These are phyloP conservation scores for Dorcus hopei DNA, from an alignment of 2,888 invertebrate genomes.

Conservation along the genomic window DNA sequence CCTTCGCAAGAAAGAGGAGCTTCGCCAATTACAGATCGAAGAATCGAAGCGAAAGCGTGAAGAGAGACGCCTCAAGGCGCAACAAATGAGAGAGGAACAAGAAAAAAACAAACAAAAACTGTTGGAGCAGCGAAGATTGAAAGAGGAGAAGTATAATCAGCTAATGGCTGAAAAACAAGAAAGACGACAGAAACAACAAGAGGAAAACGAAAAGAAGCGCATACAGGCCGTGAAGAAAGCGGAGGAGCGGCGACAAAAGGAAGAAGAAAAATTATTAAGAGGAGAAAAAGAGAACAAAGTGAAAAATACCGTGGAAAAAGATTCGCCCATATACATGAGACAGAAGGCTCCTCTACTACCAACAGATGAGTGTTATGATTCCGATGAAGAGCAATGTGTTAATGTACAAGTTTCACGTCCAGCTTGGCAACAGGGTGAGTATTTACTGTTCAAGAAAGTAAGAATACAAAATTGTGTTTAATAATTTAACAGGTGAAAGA, in stretches of 20 bases:
- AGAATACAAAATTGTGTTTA: not conserved
- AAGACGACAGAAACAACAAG: constrained; percentile 47
- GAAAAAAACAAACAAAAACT: constrained; percentile 51
- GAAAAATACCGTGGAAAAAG: constrained; percentile 4
- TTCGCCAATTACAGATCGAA: constrained; percentile 57
- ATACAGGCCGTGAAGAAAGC: constrained; percentile 51
- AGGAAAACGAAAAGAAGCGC: constrained; percentile 52
- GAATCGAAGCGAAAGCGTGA: constrained; percentile 51
- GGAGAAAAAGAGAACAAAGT: constrained; percentile 22
- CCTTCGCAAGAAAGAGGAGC: constrained; percentile 58
- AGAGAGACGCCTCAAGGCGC: constrained; percentile 49
- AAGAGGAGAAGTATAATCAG: constrained; percentile 43
- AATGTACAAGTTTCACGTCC: constrained; percentile 42
- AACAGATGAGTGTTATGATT: constrained; percentile 56
- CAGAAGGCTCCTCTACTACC: constrained; percentile 51
- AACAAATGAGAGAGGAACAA: constrained; percentile 50
- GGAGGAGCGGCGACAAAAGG: constrained; percentile 40
- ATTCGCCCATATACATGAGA: constrained; percentile 33
- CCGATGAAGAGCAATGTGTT: constrained; percentile 51
- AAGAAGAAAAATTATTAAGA: constrained; percentile 44
- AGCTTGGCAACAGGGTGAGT: constrained; percentile 50
- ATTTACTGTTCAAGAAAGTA: not conserved
- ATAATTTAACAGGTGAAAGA: constrained; percentile 35
- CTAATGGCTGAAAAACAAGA: constrained; percentile 43
- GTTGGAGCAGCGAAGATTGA: constrained; percentile 49